Evolutionary conservation across 2,113 vertebrate species (phyloP), one percentile per base, ranked within the genome.

Genomic region (Bubo blakistoni): DNA sequence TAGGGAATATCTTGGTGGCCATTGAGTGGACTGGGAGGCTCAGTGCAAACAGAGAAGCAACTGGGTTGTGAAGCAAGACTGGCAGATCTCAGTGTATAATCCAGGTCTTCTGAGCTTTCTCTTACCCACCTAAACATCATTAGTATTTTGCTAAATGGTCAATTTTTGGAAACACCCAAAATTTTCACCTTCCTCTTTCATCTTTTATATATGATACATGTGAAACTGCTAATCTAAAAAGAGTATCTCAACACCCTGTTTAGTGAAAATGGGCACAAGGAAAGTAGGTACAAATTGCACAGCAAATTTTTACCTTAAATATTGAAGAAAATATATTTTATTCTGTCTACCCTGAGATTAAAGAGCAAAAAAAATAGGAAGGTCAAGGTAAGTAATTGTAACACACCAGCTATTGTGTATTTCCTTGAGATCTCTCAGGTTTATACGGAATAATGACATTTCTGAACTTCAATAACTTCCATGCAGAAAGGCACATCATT

Each of bases 401-500:
- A 47, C 19, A 38, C 27, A 90, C 21, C 30, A 62, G 67, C 42
- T 82, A 27, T 81, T 86, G 83, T 78, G 34, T 88, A 42, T 88
- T 91, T 95, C 59, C 82, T 86, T 4, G 25, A 91, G 81, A 88
- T 82, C 38, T 38, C 72, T 88, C 57, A 40, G 52, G 72, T 19
- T 94, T 87, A 49, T 80, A 77, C 22, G 93, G 84, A 94, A 74
- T 72, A 80, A 90, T 84, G 87, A 92, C 73, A 36, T 82, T 93
- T 90, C 86, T 86, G n/a, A 70, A 86, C 74, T 91, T 95, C 69
- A 94, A 4, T 90, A 91, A 73, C 44, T 92, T 96, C 40, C 78
- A 85, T 2, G 5, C 52, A 95, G 94, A 83, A 81, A 90, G 62
- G 49, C 59, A 81, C 78, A 88, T 66, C 34, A 18, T 94, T 86